Conservation (phyloP, 2,888 invertebrate species). For the Alloplasta piceator region DNA sequence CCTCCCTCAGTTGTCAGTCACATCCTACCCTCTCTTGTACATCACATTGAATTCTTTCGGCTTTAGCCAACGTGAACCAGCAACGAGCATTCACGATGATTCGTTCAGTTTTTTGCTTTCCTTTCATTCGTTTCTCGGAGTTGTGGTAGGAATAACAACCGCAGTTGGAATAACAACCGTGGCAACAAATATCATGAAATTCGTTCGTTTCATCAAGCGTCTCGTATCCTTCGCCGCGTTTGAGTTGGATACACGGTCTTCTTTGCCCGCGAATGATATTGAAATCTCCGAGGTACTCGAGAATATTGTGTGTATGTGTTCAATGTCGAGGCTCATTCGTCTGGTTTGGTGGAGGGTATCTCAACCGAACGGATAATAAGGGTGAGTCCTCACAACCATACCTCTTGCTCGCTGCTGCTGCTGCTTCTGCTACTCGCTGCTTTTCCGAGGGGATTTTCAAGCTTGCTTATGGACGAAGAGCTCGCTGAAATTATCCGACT, state of each 20-base stretch:
- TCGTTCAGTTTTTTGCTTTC: slow-evolving; percentile 18
- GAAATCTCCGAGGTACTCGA: slow-evolving; percentile 63
- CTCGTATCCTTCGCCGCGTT: slow-evolving; percentile 19
- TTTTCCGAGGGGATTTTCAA: slow-evolving; percentile 52
- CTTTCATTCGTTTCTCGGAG: neutral
- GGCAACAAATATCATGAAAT: slow-evolving; percentile 39
- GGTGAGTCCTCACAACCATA: slow-evolving; percentile 50
- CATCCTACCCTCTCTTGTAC: slow-evolving; percentile 27
- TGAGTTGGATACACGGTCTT: slow-evolving; percentile 43
- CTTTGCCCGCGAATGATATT: slow-evolving; percentile 55
- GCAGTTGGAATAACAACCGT: slow-evolving; percentile 9
- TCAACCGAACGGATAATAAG: slow-evolving; percentile 44
- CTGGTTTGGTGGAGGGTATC: slow-evolving; percentile 42
- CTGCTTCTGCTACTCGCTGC: slow-evolving; percentile 26
- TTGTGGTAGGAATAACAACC: too few relatives aligned
- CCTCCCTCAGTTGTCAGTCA: slow-evolving; percentile 58
- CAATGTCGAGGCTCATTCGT: slow-evolving; percentile 60
- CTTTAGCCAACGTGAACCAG: slow-evolving; percentile 16
- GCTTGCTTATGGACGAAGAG: slow-evolving; percentile 36
- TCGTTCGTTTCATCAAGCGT: slow-evolving; percentile 33
- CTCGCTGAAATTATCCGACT: slow-evolving; percentile 61
- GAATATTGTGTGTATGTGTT: slow-evolving; percentile 54
- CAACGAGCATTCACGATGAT: slow-evolving; percentile 20
- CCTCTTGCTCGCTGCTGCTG: slow-evolving; percentile 32
- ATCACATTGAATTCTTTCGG: slow-evolving; percentile 77